Base-by-base conservation (phyloP, 2,888 invertebrate species). In the Branchipolynoe longqiensis region DNA sequence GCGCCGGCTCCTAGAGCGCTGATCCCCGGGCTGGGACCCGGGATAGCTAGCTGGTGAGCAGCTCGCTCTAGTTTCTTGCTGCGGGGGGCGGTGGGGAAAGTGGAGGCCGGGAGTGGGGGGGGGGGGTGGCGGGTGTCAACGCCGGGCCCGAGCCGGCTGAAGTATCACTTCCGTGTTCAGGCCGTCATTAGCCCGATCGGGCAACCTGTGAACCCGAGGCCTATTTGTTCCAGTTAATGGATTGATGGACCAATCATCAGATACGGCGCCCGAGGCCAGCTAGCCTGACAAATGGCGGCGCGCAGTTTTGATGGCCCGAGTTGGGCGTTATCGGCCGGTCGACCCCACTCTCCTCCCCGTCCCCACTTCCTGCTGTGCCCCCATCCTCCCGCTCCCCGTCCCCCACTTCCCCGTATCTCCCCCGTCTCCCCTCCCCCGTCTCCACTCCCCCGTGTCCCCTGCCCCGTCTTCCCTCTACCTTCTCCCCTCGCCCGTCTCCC, bases 231-330 rank as follows among this genome's bases (percentile, higher is more conserved):
- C 18, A 14, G n/a, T 69, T 69, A 69, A 69, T 69, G 69, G 69
- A 69, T 69, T 69, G 69, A 69, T 69, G 69, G 69, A 8, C 69
- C 69, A 69, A 69, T 69, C 69, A 69, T 33, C 69, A 38, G 38
- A 36, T 38, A 69, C 36, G 36, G 22, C 69, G 25, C 69, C 69
- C 36, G 4, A 14, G 36, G 36, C 69, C 69, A 38, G 33, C 22
- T 69, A 38, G 36, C 69, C 33, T 69, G 69, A 69, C 25, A 38
- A 38, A 69, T 69, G 69, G 22, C 36, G 48, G 48, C 69, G 4
- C 2, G 62, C 58, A n/a, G 62, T 3, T 69, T 31, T 33, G 69
- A 69, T 38, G 38, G n/a, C n/a, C n/a, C n/a, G n/a, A n/a, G n/a
- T n/a, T n/a, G n/a, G 31, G 62, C 62, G 1, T 12, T 62, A 28